Percentiles rank a stretch among this genome's conserved stretches.
Conservation (phyloP, 2,888 invertebrate species). For the Oscheius onirici region DNA sequence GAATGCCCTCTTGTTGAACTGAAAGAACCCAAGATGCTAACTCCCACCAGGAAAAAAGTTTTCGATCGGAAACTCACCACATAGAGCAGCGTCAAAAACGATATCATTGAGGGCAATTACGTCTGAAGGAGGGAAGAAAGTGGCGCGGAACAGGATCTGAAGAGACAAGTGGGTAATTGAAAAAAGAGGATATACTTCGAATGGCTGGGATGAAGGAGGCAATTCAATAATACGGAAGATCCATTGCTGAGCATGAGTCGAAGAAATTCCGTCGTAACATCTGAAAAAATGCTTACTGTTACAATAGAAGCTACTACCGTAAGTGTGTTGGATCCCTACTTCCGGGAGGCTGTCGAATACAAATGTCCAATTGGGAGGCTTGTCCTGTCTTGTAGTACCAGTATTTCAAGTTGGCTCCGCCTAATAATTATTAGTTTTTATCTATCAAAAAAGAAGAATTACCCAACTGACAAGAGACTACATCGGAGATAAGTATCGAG, state of each 20-base stretch:
- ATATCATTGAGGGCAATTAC: conserved; percentile 67
- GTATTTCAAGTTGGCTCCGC: conserved; percentile 61
- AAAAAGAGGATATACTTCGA: conserved; percentile 47
- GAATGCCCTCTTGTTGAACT: conserved; percentile 24
- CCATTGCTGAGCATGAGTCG: conserved; percentile 66
- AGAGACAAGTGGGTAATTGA: conserved; percentile 2
- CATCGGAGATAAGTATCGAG: conserved; percentile 60
- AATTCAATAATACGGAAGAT: conserved; percentile 60
- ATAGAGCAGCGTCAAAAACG: conserved; percentile 62
- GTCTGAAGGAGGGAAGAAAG: conserved; percentile 60
- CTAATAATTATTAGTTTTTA: not conserved
- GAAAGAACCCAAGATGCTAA: conserved; percentile 3
- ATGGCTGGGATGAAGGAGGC: conserved; percentile 66
- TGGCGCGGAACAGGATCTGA: conserved; percentile 62
- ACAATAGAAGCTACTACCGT: conserved; percentile 37
- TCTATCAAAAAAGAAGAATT: not conserved
- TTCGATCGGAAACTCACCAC: conserved; percentile 49
- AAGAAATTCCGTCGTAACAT: conserved; percentile 63
- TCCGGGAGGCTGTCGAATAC: conserved; percentile 65
- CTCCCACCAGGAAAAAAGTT: too few species aligned
- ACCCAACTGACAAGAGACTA: conserved; percentile 61
- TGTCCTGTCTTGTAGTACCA: conserved; percentile 69
- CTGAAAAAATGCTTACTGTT: conserved; percentile 32
- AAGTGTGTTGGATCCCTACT: conserved; percentile 46
- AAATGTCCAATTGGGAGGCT: conserved; percentile 59